Base-by-base conservation (phyloP, 2,113 vertebrate species). In the Piliocolobus tephrosceles region DNA sequence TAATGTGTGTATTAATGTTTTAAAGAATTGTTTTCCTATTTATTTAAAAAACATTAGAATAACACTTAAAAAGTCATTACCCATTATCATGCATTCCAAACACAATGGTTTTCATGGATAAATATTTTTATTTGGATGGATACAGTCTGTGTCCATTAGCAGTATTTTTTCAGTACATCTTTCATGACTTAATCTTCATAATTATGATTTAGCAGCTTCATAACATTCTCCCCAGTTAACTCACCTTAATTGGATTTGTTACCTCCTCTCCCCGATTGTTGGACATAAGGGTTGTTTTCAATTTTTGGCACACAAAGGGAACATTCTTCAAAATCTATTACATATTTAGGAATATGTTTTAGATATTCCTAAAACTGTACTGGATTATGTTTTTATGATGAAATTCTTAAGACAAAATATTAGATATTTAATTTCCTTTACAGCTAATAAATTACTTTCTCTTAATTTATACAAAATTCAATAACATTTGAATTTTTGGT, bases 131-230 rank as follows among this genome's bases (percentile, higher is more conserved):
- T 57, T 17, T 90, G 75, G 40, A 70, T 86, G 47, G 38, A 52
- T 68, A 2, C 7, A 50, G 7, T 79, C 32, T n/a, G 1, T 92
- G 17, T 81, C 72, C 45, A 78, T 5, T 43, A 68, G 25, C 6
- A 72, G 8, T 88, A 57, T 68, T 95, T 88, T 89, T 95, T 45
- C 47, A 61, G 27, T 93, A 25, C 20, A 61, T 90, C 92, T 96
- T 43, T 7, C 18, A 11, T 90, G 22, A 72, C 30, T 75, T 73
- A 72, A 3, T 55, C 18, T 20, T 55, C 52, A 0, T 82, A 93
- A 83, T 93, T 93, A 43, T 43, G 79, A 30, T 80, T 94, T 57
- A 70, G 22, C 10, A 78, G 14, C 40, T 78, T 96, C 23, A 43
- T 58, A 38, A 47, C 27, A 84, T 73, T 86, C 23, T 91, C 25